phyloP scores from a whole-genome alignment of 2,888 invertebrate genomes.

The Nasonia oneida region DNA sequence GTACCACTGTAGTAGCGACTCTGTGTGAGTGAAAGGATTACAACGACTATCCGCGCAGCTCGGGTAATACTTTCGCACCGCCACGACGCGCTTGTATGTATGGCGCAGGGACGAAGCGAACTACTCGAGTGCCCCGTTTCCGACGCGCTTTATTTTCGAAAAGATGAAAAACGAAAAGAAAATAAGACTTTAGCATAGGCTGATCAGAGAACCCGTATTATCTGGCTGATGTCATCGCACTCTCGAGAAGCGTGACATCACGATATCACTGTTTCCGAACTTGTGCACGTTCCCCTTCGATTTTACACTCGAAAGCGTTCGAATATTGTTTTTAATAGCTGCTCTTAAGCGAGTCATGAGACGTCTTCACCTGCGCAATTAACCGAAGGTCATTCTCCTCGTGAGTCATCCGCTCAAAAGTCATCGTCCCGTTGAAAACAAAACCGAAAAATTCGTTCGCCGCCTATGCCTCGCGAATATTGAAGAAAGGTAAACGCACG shows the following conservation, averaged over 20 bases:
- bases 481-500: too few species aligned
- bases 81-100: slow-evolving; percentile 31
- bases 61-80: slow-evolving; percentile 30
- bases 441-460: not conserved
- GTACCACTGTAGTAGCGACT: not conserved
- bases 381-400: not conserved
- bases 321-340: too few species aligned
- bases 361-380: not conserved
- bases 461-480: too few species aligned
- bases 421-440: not conserved
- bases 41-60: slow-evolving; percentile 16
- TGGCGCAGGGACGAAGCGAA: slow-evolving; percentile 18
- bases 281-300: too few species aligned
- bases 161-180: not conserved
- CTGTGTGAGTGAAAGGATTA: slow-evolving; percentile 58
- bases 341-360: not conserved
- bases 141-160: not conserved
- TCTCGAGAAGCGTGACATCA: not conserved
- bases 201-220: not conserved
- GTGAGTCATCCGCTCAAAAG: not conserved
- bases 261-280: too few species aligned
- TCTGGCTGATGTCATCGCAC: not conserved
- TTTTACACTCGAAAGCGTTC: too few species aligned
- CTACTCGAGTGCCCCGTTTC: slow-evolving; percentile 5
- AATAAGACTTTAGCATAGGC: too few species aligned